Conservation (phyloP, 2,113 vertebrate genomes). For the Lipotes vexillifer region DNA sequence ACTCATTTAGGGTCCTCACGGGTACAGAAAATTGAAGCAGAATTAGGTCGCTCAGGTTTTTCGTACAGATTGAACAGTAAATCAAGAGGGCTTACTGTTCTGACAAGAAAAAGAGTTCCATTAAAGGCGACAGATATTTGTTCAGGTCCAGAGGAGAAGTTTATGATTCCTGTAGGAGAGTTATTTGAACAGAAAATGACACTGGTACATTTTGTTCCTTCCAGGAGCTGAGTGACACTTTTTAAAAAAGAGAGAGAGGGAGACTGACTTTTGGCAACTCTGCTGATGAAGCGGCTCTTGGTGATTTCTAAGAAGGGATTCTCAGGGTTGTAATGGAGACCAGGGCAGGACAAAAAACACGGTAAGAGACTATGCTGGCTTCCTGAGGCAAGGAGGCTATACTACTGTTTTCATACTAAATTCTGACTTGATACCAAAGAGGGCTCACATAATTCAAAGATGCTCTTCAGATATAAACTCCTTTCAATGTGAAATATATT, state of each 20-base stretch:
- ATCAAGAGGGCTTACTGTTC: constrained; percentile 67
- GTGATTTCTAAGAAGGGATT: neutral
- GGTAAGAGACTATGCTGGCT: neutral
- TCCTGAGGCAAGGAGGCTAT: neutral
- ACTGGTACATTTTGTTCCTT: constrained; percentile 66
- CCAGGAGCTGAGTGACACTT: constrained; percentile 38
- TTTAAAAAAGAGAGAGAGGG: neutral
- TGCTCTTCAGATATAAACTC: neutral
- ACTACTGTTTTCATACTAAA: neutral
- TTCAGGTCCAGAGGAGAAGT: constrained; percentile 68
- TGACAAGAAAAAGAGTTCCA: constrained; percentile 64
- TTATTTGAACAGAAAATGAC: constrained; percentile 70
- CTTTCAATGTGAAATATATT: neutral
- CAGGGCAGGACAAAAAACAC: neutral
- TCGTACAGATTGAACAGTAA: constrained; percentile 69
- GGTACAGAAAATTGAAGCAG: constrained; percentile 64
- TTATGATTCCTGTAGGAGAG: constrained; percentile 71
- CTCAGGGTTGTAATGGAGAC: neutral
- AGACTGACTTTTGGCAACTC: constrained; percentile 32
- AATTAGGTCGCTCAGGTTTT: constrained; percentile 74
- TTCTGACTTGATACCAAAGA: neutral
- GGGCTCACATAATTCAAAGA: neutral
- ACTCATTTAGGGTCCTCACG: constrained; percentile 51
- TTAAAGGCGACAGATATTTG: constrained; percentile 71
- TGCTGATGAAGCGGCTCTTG: neutral